A percentile compares a stretch with the other conserved stretches of the same genome.
These are phyloP conservation scores for Lamproptera curius DNA, from an alignment of 2,888 invertebrate species.

Conservation along the genomic window DNA sequence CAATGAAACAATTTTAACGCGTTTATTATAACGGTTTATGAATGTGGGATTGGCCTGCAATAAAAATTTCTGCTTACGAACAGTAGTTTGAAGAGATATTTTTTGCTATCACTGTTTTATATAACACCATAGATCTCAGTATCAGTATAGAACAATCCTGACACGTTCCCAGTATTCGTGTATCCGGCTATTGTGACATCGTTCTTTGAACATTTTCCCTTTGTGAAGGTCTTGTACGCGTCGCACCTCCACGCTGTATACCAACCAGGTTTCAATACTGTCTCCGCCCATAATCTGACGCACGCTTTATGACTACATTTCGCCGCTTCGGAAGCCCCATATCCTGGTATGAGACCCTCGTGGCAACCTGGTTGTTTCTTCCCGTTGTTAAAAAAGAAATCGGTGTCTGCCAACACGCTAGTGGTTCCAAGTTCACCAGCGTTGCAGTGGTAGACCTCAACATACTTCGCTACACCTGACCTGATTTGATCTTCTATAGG, in stretches of 20 bases:
- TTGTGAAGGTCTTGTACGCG: conserved; percentile 12
- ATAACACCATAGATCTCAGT: conserved; percentile 16
- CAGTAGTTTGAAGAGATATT: background rate
- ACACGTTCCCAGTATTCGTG: conserved; percentile 18
- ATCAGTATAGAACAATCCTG: conserved; percentile 18
- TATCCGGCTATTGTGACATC: conserved; percentile 19
- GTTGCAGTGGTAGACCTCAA: conserved; percentile 64
- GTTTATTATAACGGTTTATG: too few species aligned
- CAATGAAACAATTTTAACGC: too few species aligned
- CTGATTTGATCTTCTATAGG: conserved; percentile 39
- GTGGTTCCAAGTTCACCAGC: conserved; percentile 45
- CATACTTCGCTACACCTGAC: conserved; percentile 54
- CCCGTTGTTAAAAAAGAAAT: conserved; percentile 64
- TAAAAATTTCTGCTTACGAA: too few species aligned
- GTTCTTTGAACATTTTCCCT: conserved; percentile 17
- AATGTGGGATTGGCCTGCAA: too few species aligned
- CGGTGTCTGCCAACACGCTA: conserved; percentile 49
- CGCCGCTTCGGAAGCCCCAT: conserved; percentile 18
- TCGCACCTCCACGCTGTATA: conserved; percentile 19
- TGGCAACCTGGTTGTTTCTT: conserved; percentile 53
- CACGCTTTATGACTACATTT: conserved; percentile 23
- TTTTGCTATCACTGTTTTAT: background rate
- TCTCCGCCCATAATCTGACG: conserved; percentile 15
- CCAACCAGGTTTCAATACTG: conserved; percentile 15
- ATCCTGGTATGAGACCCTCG: conserved; percentile 13